These are phyloP conservation scores for Epicampocera succincta DNA, from an alignment of 2,888 invertebrate genomes.

Conservation along the genomic window DNA sequence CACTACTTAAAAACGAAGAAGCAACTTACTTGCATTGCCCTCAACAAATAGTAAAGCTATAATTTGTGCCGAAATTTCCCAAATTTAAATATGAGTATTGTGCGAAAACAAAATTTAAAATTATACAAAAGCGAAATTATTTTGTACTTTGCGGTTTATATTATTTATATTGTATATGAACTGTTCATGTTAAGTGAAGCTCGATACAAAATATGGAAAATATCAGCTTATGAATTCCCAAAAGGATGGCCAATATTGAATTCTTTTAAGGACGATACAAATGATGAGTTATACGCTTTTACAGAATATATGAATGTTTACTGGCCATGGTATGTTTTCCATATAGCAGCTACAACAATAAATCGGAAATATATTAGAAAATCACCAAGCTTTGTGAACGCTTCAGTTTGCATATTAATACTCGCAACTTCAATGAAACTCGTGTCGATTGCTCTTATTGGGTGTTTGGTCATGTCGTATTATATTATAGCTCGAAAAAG, in stretches of 20 bases:
- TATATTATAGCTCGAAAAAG: constrained; percentile 71
- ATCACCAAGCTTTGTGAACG: constrained; percentile 72
- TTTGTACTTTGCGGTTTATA: constrained; percentile 78
- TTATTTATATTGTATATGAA: constrained; percentile 77
- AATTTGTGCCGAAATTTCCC: background rate
- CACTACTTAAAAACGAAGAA: no score
- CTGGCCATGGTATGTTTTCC: constrained; percentile 78
- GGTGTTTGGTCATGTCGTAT: constrained; percentile 74
- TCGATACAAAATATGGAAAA: constrained; percentile 73
- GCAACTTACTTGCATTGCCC: no score
- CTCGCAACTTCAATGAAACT: constrained; percentile 70
- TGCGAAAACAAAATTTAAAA: constrained; percentile 27
- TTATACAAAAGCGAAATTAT: constrained; percentile 73
- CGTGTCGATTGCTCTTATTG: constrained; percentile 72
- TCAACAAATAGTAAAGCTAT: background rate
- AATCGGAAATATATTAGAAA: constrained; percentile 70
- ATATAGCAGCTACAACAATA: constrained; percentile 73
- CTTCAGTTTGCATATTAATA: constrained; percentile 74
- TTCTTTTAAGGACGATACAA: constrained; percentile 77
- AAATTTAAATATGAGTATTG: constrained; percentile 8
- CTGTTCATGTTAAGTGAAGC: constrained; percentile 74
- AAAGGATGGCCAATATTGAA: constrained; percentile 77
- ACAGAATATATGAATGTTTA: constrained; percentile 75
- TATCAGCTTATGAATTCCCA: constrained; percentile 74
- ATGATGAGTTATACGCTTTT: constrained; percentile 79